Evolutionary conservation across 2,888 invertebrate species (phyloP), one percentile per base, ranked within the genome.

Genomic region (Eristalis tenax): DNA sequence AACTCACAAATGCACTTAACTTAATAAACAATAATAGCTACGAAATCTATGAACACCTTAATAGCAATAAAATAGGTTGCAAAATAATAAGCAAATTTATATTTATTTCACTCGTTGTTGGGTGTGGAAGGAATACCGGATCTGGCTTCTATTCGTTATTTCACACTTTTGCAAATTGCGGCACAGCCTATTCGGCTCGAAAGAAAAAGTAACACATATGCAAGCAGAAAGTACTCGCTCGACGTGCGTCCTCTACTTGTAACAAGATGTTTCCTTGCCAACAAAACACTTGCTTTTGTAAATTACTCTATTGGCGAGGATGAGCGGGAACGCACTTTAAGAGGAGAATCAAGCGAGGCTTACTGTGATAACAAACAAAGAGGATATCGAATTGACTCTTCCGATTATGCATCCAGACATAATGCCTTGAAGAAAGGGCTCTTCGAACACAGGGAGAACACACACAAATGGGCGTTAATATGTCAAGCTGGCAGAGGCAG

Each of bases 81-180:
- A 65, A 78, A 56, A 70, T 69, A 69, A 78, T 71, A 78, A 78
- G 78, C 78, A 38, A 76, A 68, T 13, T 38, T 38, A 66, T 18
- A 1, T 56, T 18, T 68, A 28, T 56, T 70, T 57, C 11, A 23
- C 10, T 57, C 4, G 15, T 22, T 69, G 13, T 10, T 59, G 59
- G 26, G 23, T 10, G 23, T 59, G 26, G 22, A 23, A 32, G 32
- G 32, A 32, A 10, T 32, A 32, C 32, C 10, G 8, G 32, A 32
- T 32, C n/a, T 32, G 32, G 0, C 32, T 57, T 57, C 22, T 8
- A 23, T 23, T 57, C 11, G 3, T 1, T 22, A 0, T 23, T 57
- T 57, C 10, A 18, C 4, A 23, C 0, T 59, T 59, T 59, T 11
- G 50, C n/a, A 50, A 50, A 50, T 18, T 50, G 0, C n/a, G n/a